Base-by-base conservation (phyloP, 2,113 vertebrate genomes). In the Perca fluviatilis region DNA sequence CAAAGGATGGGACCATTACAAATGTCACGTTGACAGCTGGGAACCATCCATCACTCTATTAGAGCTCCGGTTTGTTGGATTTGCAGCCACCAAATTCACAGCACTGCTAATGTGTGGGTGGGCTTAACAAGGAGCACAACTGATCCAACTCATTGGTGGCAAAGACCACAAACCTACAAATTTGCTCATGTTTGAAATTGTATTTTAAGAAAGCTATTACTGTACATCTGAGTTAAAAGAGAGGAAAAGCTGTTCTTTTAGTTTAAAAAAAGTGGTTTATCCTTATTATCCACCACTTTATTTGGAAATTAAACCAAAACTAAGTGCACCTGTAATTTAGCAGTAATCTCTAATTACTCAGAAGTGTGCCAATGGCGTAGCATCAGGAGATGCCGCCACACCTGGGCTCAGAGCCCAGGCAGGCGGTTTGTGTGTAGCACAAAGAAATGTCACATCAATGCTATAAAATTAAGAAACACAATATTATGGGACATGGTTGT, bases 21-120 rank as follows among this genome's bases (percentile, higher is more conserved):
- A 87, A 84, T 79, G 87, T 86, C 89, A 84, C 63, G 40, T 36
- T 90, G 91, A 93, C 90, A 92, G 91, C 88, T 91, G 86, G 85
- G 82, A 86, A 83, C 87, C 56, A 94, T 94, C 86, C 84, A 94
- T 94, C 93, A 94, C 87, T 81, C 86, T 75, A 86, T 89, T 86
- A 91, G 85, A 82, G 74, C 79, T 80, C 14, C 64, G 40, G 67
- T 76, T 79, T 83, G 87, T 85, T 49, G 62, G 82, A 77, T 87
- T 83, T 83, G 87, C 27, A 77, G 71, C 84, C 76, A 53, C 77
- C 79, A 84, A 80, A 84, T 86, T 92, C 77, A 88, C 79, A 88
- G 79, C 63, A 25, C 47, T 40, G 74, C 83, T 78, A 62, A 82
- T 68, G 43, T 86, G 85, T 90, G 92, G 94, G 94, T 94, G 94